Percentiles rank a stretch among this genome's conserved stretches.
Conservation (phyloP, 64 coral and sea anemone genomes). For the Montipora efflorescens region DNA sequence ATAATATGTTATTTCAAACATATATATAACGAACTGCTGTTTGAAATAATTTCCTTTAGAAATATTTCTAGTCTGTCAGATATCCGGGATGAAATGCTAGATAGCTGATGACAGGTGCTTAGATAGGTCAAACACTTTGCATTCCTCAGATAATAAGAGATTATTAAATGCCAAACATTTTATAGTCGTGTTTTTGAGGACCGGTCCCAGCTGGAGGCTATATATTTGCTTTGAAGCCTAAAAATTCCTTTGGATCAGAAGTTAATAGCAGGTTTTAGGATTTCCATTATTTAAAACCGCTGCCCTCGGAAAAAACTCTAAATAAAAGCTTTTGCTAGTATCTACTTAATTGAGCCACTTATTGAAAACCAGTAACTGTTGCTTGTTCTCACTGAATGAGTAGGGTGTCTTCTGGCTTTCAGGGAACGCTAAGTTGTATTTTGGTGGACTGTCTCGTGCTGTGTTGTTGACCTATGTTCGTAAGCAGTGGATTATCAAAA, state of each 20-base stretch:
- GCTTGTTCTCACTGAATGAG: no score
- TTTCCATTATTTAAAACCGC: not conserved
- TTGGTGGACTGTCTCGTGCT: not conserved
- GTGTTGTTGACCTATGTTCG: not conserved
- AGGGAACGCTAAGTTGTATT: not conserved
- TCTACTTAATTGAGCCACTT: not conserved
- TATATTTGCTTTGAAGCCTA: not conserved
- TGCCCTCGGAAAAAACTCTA: not conserved
- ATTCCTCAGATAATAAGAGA: conserved; percentile 35
- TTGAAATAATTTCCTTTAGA: conserved; percentile 8
- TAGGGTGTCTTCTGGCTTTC: no score
- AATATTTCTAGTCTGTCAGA: conserved; percentile 37
- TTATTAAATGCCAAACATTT: conserved; percentile 34
- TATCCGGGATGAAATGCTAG: conserved; percentile 48
- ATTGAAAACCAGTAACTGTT: no score
- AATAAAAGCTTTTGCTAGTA: not conserved
- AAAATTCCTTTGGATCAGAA: not conserved
- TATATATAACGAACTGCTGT: not conserved
- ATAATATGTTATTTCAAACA: not conserved
- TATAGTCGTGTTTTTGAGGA: not conserved
- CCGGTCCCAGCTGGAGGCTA: not conserved
- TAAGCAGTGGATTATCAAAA: not conserved
- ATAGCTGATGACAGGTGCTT: not conserved
- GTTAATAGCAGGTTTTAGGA: not conserved
- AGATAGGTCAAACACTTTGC: not conserved